Base-by-base conservation (phyloP, 2,113 vertebrate species). In the Mastomys coucha region DNA sequence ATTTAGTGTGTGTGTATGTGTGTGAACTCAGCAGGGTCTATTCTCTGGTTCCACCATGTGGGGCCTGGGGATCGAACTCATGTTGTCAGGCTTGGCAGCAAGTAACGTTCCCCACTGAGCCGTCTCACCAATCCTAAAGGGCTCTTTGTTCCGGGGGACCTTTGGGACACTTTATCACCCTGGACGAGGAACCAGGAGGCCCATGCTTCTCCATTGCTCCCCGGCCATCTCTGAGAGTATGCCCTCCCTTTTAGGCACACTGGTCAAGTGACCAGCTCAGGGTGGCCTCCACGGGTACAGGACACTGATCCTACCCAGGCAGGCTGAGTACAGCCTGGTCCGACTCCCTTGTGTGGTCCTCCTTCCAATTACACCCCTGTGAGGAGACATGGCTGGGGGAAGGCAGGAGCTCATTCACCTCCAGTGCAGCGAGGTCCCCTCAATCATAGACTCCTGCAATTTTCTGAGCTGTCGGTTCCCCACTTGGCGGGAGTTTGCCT, bases 281-380 rank as follows among this genome's bases (percentile, higher is more conserved):
- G 70, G 84, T 36, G 56, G 36, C 5, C 5, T 8, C 76, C 31
- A 7, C 28, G 56, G 60, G n/a, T 42, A 0, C 5, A 28, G 70
- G n/a, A 42, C 36, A 51, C 56, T 17, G 82, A 60, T 65, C 63
- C 36, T 31, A 19, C 16, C 36, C 72, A n/a, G 58, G 60, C 6
- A 24, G 17, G 31, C 51, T 17, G 72, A 24, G 11, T 76, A 26
- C 11, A 56, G 22, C 33, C 39, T 17, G 73, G 0, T 2, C 11
- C 4, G 14, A 20, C 60, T 89, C 24, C 56, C 13, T 13, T 1
- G 1, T 0, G 19, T 12, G 6, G n/a, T 36, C n/a, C 49, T 26
- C 22, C 49, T 58, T n/a, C 26, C 7, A 0, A 0, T 67, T 36
- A 0, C 13, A 0, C 0, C 1, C 11, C 86, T 3, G 22, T 39